Percentiles rank a stretch among this genome's conserved stretches.
phyloP scores from a whole-genome alignment of 2,888 invertebrate species.

The Archips crataeganus region DNA sequence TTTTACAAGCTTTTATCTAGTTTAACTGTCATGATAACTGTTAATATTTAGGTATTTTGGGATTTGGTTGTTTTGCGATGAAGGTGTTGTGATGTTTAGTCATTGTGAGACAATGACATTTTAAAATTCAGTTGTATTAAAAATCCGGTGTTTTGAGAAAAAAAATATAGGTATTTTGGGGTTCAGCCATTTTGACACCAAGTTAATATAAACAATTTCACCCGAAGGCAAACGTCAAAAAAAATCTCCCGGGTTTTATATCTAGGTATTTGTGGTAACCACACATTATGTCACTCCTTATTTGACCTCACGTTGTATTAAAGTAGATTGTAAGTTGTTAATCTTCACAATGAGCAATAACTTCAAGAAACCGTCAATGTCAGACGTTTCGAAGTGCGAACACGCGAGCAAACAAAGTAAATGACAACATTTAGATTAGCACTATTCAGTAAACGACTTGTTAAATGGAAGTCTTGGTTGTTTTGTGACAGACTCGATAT shows the following conservation, averaged over 20 bases:
- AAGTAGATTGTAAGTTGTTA: neutral
- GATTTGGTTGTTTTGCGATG: too few species aligned
- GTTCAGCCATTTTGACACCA: too few species aligned
- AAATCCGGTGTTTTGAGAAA: too few species aligned
- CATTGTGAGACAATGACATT: too few species aligned
- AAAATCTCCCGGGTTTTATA: neutral
- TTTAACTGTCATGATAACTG: too few species aligned
- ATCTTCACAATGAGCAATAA: constrained; percentile 9
- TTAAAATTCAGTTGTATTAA: too few species aligned
- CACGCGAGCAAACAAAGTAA: neutral
- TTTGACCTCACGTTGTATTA: neutral
- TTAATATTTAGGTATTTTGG: too few species aligned
- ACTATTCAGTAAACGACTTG: neutral
- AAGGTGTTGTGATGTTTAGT: too few species aligned
- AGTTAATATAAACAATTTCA: neutral
- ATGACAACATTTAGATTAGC: neutral
- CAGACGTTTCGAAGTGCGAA: neutral
- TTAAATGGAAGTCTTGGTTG: neutral
- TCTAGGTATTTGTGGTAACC: constrained; percentile 1
- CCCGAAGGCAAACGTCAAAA: neutral
- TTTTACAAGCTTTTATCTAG: too few species aligned
- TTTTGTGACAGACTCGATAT: neutral
- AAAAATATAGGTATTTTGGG: too few species aligned
- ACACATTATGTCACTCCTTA: constrained; percentile 2
- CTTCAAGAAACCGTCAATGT: neutral